Percentiles rank a stretch among this genome's conserved stretches.
Conservation (phyloP, 2,888 invertebrate species). For the Drosophila conformis region DNA sequence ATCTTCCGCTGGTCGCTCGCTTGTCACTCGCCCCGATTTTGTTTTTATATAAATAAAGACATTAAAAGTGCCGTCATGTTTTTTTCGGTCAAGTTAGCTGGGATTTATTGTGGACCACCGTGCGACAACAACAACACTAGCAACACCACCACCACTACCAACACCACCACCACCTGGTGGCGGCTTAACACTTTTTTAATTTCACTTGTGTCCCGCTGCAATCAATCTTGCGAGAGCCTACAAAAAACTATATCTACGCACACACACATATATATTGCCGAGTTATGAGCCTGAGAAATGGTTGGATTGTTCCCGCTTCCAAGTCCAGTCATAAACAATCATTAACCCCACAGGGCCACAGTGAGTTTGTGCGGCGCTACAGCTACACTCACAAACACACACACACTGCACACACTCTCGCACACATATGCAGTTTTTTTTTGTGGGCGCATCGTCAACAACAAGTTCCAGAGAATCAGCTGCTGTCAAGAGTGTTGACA, state of each 20-base stretch:
- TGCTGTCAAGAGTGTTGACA: conserved; percentile 67
- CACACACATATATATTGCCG: conserved; percentile 41
- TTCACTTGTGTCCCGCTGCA: conserved; percentile 70
- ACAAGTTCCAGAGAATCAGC: conserved; percentile 70
- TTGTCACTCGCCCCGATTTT: conserved; percentile 74
- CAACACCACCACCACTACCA: neutral
- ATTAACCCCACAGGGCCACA: conserved; percentile 60
- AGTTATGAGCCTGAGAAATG: conserved; percentile 75
- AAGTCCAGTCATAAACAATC: conserved; percentile 68
- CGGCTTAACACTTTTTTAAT: conserved; percentile 77
- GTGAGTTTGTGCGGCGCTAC: conserved; percentile 59
- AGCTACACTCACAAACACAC: conserved; percentile 3
- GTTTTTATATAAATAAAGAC: conserved; percentile 78
- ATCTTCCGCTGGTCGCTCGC: conserved; percentile 57
- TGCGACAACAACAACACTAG: conserved; percentile 29
- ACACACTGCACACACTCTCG: neutral
- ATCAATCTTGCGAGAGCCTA: conserved; percentile 61
- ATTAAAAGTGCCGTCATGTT: conserved; percentile 76
- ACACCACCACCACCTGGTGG: conserved; percentile 30
- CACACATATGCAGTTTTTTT: conserved; percentile 37
- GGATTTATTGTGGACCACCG: conserved; percentile 76
- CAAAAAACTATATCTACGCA: conserved; percentile 15
- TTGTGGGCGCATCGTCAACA: conserved; percentile 52
- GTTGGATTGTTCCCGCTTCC: conserved; percentile 17
- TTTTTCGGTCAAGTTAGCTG: conserved; percentile 56